Evolutionary conservation across 2,888 invertebrate genomes (phyloP).

Genomic region (Drosophila gaucha): DNA sequence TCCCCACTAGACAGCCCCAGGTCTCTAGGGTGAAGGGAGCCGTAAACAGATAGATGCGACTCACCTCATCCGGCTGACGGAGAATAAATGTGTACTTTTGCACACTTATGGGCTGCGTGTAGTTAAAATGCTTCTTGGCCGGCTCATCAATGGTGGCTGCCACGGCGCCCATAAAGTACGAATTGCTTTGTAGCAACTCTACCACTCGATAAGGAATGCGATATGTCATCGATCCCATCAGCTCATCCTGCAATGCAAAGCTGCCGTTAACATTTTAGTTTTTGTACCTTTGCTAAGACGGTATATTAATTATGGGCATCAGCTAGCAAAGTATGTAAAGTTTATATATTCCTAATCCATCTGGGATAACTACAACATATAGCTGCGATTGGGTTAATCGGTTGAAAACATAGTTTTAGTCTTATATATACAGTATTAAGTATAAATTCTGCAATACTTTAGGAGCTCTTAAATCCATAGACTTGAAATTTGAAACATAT

Average conservation of each 20-base stretch:
- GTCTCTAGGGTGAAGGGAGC: conserved; percentile 93
- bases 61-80: conserved; percentile 91
- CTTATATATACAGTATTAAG: too few relatives aligned
- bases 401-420: too few relatives aligned
- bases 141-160: conserved; percentile 83
- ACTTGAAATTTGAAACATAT: too few relatives aligned
- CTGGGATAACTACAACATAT: too few relatives aligned
- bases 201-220: conserved; percentile 76
- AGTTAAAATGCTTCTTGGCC: conserved; percentile 87
- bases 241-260: conserved; percentile 53
- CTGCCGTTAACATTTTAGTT: neutral
- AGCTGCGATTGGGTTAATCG: too few relatives aligned
- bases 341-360: too few relatives aligned
- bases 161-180: conserved; percentile 83
- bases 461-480: too few relatives aligned
- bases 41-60: conserved; percentile 92
- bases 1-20: conserved; percentile 91
- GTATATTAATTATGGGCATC: too few relatives aligned
- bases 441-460: too few relatives aligned
- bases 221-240: conserved; percentile 80
- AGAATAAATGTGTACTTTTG: conserved; percentile 93
- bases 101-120: conserved; percentile 91
- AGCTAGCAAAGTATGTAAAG: too few relatives aligned
- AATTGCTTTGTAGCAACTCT: conserved; percentile 73
- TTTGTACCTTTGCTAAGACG: too few relatives aligned